These are phyloP conservation scores for Lagria hirta DNA, from an alignment of 2,888 invertebrate genomes.

Conservation along the genomic window DNA sequence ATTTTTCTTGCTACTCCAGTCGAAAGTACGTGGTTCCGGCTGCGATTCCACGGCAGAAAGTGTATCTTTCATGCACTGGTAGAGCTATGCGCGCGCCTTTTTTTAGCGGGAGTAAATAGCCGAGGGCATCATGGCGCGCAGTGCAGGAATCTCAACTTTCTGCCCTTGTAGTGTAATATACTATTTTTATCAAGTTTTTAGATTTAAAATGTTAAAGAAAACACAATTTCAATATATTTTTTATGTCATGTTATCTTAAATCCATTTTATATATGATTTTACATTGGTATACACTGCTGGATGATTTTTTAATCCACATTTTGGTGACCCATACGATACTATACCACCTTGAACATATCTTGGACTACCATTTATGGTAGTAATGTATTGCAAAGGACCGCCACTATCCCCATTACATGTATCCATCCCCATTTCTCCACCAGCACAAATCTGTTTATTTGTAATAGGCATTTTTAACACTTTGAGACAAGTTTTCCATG, in stretches of 20 bases:
- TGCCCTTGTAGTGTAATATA: no score
- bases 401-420: constrained; percentile 71
- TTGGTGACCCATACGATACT: constrained; percentile 12
- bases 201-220: no score
- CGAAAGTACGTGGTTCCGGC: no score
- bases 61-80: no score
- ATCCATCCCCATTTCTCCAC: constrained; percentile 61
- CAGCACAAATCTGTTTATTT: constrained; percentile 62
- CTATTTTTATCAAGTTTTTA: no score
- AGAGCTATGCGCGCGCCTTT: no score
- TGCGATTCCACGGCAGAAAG: no score
- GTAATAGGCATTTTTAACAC: constrained; percentile 41
- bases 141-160: no score
- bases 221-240: no score
- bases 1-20: no score
- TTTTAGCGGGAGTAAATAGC: no score
- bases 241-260: constrained; percentile 9
- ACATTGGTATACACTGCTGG: constrained; percentile 14
- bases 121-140: no score
- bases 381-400: constrained; percentile 60
- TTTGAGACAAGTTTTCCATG: constrained; percentile 43
- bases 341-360: constrained; percentile 15
- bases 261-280: constrained; percentile 13
- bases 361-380: constrained; percentile 37
- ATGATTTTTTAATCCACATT: constrained; percentile 7